Conservation (phyloP, 2,888 invertebrate species). For the Ryuthela nishihirai region DNA sequence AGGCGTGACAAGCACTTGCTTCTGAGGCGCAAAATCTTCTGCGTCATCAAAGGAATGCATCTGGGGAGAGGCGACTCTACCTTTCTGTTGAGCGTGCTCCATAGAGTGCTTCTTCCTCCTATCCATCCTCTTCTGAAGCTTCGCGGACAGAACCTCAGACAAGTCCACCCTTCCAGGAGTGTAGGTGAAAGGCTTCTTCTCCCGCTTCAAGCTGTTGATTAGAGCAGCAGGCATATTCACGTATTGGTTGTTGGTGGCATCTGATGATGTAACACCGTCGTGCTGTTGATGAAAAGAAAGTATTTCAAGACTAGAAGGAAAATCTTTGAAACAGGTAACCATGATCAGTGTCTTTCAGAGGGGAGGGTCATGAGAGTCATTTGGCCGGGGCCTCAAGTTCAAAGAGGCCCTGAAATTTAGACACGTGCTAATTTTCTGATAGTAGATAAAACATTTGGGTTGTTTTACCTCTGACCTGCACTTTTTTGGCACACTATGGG, state of each 20-base stretch:
- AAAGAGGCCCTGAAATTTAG: too few species aligned
- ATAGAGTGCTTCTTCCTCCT: slow-evolving; percentile 60
- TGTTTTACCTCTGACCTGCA: too few species aligned
- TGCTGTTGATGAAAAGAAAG: too few species aligned
- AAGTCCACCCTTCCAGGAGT: slow-evolving; percentile 90
- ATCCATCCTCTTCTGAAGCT: slow-evolving; percentile 74
- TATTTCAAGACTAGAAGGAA: too few species aligned
- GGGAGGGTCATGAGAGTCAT: too few species aligned
- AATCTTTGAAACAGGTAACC: too few species aligned
- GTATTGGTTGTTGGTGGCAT: slow-evolving; percentile 36
- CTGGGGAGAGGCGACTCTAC: slow-evolving; percentile 58
- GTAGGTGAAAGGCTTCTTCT: slow-evolving; percentile 92
- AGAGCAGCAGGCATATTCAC: slow-evolving; percentile 67
- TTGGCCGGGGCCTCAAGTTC: too few species aligned
- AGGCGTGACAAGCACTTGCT: slow-evolving; percentile 43
- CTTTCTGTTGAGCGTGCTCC: slow-evolving; percentile 61
- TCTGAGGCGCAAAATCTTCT: slow-evolving; percentile 50
- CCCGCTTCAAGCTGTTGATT: slow-evolving; percentile 81
- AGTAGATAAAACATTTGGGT: too few species aligned
- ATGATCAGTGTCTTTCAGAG: too few species aligned
- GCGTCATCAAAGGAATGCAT: slow-evolving; percentile 44
- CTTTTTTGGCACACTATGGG: too few species aligned
- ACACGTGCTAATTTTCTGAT: too few species aligned
- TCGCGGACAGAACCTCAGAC: slow-evolving; percentile 80
- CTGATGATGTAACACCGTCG: too few species aligned